Conservation (phyloP, 1,140 invertebrate species). For the Zaprionus taronus region DNA sequence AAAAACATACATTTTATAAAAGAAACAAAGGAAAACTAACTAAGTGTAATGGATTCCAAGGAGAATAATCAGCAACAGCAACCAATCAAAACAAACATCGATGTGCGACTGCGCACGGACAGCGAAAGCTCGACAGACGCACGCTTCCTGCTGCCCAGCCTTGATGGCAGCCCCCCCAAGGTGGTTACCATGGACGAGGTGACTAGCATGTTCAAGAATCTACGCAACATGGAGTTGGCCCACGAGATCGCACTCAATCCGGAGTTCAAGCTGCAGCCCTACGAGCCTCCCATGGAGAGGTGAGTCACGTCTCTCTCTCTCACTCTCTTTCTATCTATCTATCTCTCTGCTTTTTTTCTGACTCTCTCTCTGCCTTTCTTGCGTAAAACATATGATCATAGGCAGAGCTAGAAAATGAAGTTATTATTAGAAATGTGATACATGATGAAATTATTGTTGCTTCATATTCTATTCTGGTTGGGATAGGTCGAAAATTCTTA, state of each 20-base stretch:
- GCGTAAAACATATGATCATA: not conserved
- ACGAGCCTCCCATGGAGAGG: constrained; percentile 91
- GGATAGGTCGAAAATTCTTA: not conserved
- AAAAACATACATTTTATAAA: constrained; percentile 5
- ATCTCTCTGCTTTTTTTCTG: not conserved
- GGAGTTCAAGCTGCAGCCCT: constrained; percentile 94
- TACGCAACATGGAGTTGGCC: constrained; percentile 96
- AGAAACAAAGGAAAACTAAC: not conserved
- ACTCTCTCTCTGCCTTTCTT: not conserved
- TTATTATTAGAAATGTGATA: not conserved
- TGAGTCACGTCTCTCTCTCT: constrained; percentile 66
- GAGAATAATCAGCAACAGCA: constrained; percentile 35
- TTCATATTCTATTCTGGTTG: not conserved
- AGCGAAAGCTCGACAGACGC: constrained; percentile 80
- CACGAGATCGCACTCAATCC: constrained; percentile 98
- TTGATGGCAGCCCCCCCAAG: constrained; percentile 92
- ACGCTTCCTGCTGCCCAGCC: constrained; percentile 82
- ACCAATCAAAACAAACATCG: constrained; percentile 19
- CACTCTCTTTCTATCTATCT: not conserved
- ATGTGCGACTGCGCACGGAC: constrained; percentile 65
- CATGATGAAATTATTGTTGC: not conserved
- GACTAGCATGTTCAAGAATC: constrained; percentile 93
- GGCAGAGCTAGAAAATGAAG: not conserved
- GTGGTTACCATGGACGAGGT: constrained; percentile 96
- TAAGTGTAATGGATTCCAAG: constrained; percentile 51